Conservation (phyloP, 2,888 invertebrate genomes). For the Idaea aversata region DNA sequence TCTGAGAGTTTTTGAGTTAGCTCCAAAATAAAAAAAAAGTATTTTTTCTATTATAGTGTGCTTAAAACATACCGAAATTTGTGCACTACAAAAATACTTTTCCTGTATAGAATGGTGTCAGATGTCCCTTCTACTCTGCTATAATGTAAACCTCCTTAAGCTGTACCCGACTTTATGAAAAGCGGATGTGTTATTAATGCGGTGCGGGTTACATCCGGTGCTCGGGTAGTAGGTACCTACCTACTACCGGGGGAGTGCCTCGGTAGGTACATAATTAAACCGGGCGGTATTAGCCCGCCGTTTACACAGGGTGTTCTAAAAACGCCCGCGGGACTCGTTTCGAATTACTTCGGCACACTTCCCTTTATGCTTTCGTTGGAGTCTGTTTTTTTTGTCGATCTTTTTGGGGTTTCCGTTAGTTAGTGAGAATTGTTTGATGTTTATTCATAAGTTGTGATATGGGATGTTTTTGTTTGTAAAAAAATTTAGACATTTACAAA, state of each 20-base stretch:
- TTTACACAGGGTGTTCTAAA: constrained; percentile 11
- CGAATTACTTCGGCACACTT: constrained; percentile 35
- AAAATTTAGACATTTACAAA: background rate
- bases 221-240: background rate
- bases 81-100: no score
- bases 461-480: background rate
- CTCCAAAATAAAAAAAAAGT: no score
- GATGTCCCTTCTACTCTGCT: background rate
- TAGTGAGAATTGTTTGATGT: background rate
- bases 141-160: background rate
- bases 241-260: constrained; percentile 24
- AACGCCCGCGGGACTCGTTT: constrained; percentile 25
- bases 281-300: constrained; percentile 15
- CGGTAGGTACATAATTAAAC: constrained; percentile 43
- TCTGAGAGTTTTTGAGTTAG: no score
- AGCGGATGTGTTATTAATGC: constrained; percentile 1
- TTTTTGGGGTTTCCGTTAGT: background rate
- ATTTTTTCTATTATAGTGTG: no score
- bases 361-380: background rate
- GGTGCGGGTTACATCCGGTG: background rate
- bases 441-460: background rate
- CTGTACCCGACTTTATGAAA: background rate
- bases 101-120: background rate
- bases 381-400: background rate
- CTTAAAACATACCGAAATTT: no score